Base-by-base conservation (phyloP, 2,888 invertebrate genomes). In the Gryllus longicercus region DNA sequence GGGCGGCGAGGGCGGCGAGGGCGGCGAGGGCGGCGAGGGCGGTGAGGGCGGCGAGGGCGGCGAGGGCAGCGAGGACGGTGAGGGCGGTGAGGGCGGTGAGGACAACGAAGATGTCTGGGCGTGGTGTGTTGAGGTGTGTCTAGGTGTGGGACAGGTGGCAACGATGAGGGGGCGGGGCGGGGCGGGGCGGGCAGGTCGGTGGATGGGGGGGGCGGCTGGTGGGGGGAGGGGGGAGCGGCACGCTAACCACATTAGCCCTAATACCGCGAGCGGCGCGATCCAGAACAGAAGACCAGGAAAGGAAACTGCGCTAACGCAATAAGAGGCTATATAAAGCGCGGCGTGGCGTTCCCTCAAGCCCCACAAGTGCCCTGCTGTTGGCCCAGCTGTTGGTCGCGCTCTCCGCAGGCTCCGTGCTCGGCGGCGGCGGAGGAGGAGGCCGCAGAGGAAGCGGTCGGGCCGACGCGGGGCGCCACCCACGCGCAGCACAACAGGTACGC, bases 291-390 rank as follows among this genome's bases (percentile, higher is more conserved):
- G 63, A 63, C 63, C 63, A 14, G 76, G 76, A 14, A 74, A 18
- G 23, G 74, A 23, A 23, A 76, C 38, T 25, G 25, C 38, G 23
- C 76, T 76, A 76, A 76, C 76, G 23, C 76, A 76, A 76, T 76
- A 25, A 76, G 76, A 38, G 76, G 23, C 76, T 38, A 80, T 81
- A 81, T 50, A 80, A 81, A 50, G 50, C 51, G n/a, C 11, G 76
- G 23, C 74, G 51, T 11, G 38, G 75, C 75, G 38, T 51, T 78
- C 76, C 74, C 38, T 76, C 81, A 78, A 81, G 79, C 81, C 79
- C 79, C 79, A 81, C 79, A 79, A 81, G 78, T 78, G n/a, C 51
- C n/a, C 23, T 23, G 63, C 63, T 63, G 16, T n/a, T 63, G 63
- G 63, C 16, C 63, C 63, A 63, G 38, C 38, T 38, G 38, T 38